Conservation (phyloP, 2,113 vertebrate genomes). For the Chrysemys picta region DNA sequence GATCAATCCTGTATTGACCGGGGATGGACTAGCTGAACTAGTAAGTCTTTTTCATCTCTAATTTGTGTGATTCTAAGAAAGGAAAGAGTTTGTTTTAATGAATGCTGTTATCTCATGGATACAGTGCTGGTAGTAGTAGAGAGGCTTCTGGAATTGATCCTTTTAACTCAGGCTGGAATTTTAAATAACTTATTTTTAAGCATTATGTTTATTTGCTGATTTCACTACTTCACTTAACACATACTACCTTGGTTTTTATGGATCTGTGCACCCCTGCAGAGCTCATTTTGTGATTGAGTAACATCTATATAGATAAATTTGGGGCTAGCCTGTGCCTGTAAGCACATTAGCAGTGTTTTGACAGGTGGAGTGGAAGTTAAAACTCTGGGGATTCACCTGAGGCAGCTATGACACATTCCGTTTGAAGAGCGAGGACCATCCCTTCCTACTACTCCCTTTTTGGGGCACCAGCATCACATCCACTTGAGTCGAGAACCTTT, state of each 20-base stretch:
- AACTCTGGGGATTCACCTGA: background rate
- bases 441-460: background rate
- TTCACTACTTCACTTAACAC: background rate
- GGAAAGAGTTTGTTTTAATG: background rate
- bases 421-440: background rate
- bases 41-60: background rate
- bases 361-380: background rate
- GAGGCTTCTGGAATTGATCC: background rate
- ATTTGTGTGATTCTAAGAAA: background rate
- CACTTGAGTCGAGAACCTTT: background rate
- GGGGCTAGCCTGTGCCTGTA: background rate
- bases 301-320: background rate
- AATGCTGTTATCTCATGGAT: background rate
- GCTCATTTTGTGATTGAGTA: background rate
- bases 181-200: background rate
- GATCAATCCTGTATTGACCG: slow-evolving; percentile 26
- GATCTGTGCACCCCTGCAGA: background rate
- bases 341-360: background rate
- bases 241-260: background rate
- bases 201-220: background rate
- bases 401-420: background rate
- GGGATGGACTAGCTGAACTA: background rate
- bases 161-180: background rate
- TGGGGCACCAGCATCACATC: background rate
- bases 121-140: background rate